A percentile compares a stretch with the other conserved stretches of the same genome.
These are phyloP conservation scores for Amazona guildingii DNA, from an alignment of 2,113 vertebrate species.

Conservation along the genomic window DNA sequence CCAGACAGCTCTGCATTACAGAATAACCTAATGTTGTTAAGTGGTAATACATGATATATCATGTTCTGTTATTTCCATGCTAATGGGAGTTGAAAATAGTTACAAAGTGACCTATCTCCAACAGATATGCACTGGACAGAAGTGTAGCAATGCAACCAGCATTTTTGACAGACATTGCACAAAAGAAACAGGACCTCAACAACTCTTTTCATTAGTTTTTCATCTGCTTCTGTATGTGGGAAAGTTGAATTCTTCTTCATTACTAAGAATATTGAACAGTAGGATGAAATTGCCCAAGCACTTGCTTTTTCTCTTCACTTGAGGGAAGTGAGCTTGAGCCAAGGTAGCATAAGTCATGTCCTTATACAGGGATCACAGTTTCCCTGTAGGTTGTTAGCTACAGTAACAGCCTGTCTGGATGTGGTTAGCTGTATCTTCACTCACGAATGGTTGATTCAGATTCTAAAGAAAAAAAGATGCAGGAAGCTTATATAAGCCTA, in stretches of 20 bases:
- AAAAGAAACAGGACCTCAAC: constrained; percentile 1
- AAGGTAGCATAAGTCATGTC: constrained; percentile 36
- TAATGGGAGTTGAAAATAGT: constrained; percentile 49
- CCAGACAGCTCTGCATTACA: not conserved
- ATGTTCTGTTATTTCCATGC: not conserved
- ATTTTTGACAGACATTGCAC: not conserved
- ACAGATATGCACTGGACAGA: not conserved
- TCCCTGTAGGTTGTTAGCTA: not conserved
- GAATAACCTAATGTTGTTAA: constrained; percentile 34
- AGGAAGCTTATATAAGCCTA: constrained; percentile 43
- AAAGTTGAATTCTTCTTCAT: constrained; percentile 62
- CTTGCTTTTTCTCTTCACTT: constrained; percentile 37
- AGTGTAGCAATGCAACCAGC: not conserved
- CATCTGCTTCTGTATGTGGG: constrained; percentile 35
- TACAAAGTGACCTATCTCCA: not conserved
- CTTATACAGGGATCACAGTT: not conserved
- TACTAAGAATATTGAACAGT: not conserved
- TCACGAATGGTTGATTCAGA: constrained; percentile 37
- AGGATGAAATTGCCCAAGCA: not conserved
- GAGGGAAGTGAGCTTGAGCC: constrained; percentile 21
- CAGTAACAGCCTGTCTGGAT: constrained; percentile 1
- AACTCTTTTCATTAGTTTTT: constrained; percentile 1
- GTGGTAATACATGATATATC: not conserved
- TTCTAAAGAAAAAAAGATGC: constrained; percentile 55
- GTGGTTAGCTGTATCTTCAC: constrained; percentile 45